These are phyloP conservation scores for Scolopax bukidnonensis DNA, from an alignment of 2,797 vertebrate species.

Conservation along the genomic window DNA sequence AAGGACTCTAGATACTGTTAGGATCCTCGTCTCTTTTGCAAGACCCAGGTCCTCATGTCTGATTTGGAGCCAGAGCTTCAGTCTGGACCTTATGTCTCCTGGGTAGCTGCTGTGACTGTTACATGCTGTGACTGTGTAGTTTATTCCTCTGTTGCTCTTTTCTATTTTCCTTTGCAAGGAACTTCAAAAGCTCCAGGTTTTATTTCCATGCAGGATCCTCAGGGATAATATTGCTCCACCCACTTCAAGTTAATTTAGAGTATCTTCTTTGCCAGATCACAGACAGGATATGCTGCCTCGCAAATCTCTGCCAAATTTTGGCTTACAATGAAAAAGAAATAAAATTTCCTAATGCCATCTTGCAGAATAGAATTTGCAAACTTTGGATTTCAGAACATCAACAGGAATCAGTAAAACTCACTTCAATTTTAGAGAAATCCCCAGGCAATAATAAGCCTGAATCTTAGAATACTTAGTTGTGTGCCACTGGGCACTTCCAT, in stretches of 20 bases:
- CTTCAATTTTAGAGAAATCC: not conserved
- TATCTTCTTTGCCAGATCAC: constrained; percentile 32
- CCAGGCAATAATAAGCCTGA: not conserved
- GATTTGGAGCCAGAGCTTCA: not conserved
- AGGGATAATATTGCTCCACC: constrained; percentile 53
- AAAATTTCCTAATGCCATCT: not conserved
- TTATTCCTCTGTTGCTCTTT: not conserved
- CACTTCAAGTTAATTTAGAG: constrained; percentile 45
- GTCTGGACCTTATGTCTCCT: not conserved
- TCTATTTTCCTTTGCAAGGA: not conserved
- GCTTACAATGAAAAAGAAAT: not conserved
- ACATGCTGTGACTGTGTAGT: not conserved
- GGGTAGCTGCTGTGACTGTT: not conserved
- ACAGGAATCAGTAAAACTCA: not conserved
- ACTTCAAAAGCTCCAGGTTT: constrained; percentile 51
- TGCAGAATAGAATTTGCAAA: not conserved
- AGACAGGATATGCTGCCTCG: constrained; percentile 1
- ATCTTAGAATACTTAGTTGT: not conserved
- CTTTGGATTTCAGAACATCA: not conserved
- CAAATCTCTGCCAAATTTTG: constrained; percentile 3
- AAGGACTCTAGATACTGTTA: not conserved
- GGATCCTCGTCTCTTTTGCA: fast-evolving
- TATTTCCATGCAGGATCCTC: constrained; percentile 41
- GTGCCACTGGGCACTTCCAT: not conserved
- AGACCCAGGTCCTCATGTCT: not conserved